phyloP scores from a whole-genome alignment of 2,888 invertebrate species.

The Calephelis perditalis region DNA sequence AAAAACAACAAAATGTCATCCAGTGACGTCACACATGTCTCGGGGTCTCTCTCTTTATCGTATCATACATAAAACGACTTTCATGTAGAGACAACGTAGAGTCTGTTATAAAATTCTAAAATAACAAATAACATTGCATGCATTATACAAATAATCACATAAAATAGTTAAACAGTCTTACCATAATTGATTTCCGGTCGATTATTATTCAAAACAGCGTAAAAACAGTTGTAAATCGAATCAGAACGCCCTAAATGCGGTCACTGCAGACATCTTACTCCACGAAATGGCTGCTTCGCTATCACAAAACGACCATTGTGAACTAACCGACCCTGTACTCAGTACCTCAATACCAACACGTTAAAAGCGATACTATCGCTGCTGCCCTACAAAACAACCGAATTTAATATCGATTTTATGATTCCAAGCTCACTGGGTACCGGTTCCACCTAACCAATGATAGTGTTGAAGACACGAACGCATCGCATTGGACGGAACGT shows the following conservation, averaged over 20 bases:
- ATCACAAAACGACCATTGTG: constrained; percentile 56
- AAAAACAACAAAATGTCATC: constrained; percentile 25
- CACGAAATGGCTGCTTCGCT: constrained; percentile 69
- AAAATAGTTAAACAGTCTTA: constrained; percentile 38
- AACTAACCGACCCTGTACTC: constrained; percentile 49
- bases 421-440: constrained; percentile 44
- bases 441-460: constrained; percentile 57
- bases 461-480: constrained; percentile 50
- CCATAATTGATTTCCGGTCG: constrained; percentile 44
- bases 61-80: constrained; percentile 9
- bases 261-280: constrained; percentile 64
- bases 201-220: constrained; percentile 50
- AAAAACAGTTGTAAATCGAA: constrained; percentile 57
- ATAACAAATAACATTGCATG: constrained; percentile 19
- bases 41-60: constrained; percentile 2
- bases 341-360: constrained; percentile 36
- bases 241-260: constrained; percentile 59
- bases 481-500: constrained; percentile 68
- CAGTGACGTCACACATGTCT: constrained; percentile 33
- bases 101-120: constrained; percentile 20
- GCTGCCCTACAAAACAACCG: constrained; percentile 30
- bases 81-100: constrained; percentile 19
- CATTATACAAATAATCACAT: constrained; percentile 17
- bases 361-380: constrained; percentile 37
- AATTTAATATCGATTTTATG: constrained; percentile 54